Conservation (phyloP, 1,140 invertebrate genomes). For the Mactra quadrangularis region DNA sequence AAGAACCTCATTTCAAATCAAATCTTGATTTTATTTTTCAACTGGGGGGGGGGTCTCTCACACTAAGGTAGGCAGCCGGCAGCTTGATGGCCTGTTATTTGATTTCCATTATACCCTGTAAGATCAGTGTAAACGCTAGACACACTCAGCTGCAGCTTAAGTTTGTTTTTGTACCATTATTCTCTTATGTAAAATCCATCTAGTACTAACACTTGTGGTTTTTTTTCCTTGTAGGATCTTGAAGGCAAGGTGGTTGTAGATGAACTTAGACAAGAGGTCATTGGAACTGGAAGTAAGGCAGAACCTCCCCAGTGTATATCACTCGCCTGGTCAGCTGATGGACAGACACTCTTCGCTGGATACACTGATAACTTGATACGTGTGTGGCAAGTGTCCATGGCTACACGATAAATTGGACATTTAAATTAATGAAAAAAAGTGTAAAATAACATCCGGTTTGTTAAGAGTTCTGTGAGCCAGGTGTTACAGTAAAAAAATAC, state of each 20-base stretch:
- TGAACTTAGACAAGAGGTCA: constrained; percentile 97
- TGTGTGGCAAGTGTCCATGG: constrained; percentile 96
- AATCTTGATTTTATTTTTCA: no score
- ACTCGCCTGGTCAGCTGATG: constrained; percentile 99
- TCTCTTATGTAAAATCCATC: no score
- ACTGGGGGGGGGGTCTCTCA: no score
- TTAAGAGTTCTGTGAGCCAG: constrained; percentile 40
- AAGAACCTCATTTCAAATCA: no score
- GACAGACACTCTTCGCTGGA: constrained; percentile 99
- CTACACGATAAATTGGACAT: constrained; percentile 68
- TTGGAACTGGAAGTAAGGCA: constrained; percentile 85
- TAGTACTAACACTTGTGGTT: no score
- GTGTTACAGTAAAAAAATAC: constrained; percentile 51
- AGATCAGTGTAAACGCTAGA: no score
- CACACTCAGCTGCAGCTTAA: no score
- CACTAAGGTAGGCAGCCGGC: no score
- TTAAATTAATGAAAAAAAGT: background rate
- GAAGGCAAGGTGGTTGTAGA: constrained; percentile 99
- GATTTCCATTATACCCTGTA: no score
- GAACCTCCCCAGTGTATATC: constrained; percentile 98
- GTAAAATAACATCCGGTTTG: constrained; percentile 1
- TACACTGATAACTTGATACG: constrained; percentile 99
- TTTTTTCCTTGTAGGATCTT: constrained; percentile 97
- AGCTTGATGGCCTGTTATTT: no score
- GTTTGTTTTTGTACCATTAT: no score